Percentiles rank a stretch among this genome's conserved stretches.
phyloP scores from a whole-genome alignment of 2,113 vertebrate genomes.

The Ursus arctos region DNA sequence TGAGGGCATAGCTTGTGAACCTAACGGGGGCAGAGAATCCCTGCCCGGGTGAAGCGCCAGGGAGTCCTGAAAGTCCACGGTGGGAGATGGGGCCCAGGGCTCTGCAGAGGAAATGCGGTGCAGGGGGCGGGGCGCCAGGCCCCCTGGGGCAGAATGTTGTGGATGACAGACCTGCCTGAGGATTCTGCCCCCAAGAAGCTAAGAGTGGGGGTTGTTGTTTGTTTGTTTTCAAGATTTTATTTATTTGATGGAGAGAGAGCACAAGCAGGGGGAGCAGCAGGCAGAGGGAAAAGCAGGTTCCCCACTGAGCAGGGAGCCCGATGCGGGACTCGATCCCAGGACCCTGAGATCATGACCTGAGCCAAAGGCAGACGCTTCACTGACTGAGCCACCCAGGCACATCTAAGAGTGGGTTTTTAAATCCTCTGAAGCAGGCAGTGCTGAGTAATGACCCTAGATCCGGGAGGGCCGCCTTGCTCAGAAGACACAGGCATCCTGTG shows the following conservation, averaged over 20 bases:
- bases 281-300: no score
- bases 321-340: neutral
- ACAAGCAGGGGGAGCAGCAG: neutral
- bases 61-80: neutral
- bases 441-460: neutral
- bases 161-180: neutral
- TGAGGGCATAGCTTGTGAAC: neutral
- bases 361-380: neutral
- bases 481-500: neutral
- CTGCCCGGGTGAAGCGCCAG: neutral
- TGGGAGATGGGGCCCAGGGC: neutral
- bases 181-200: neutral
- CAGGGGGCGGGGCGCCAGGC: accelerated
- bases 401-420: neutral
- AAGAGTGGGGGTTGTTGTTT: neutral
- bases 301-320: neutral
- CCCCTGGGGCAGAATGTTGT: neutral
- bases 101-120: neutral
- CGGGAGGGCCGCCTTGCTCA: neutral
- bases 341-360: neutral
- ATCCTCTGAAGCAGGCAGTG: neutral
- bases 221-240: neutral
- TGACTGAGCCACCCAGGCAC: neutral
- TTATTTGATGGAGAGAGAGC: neutral
- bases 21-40: neutral